phyloP scores from a whole-genome alignment of 92 coral and sea anemone genomes.

The Paragorgia papillata region DNA sequence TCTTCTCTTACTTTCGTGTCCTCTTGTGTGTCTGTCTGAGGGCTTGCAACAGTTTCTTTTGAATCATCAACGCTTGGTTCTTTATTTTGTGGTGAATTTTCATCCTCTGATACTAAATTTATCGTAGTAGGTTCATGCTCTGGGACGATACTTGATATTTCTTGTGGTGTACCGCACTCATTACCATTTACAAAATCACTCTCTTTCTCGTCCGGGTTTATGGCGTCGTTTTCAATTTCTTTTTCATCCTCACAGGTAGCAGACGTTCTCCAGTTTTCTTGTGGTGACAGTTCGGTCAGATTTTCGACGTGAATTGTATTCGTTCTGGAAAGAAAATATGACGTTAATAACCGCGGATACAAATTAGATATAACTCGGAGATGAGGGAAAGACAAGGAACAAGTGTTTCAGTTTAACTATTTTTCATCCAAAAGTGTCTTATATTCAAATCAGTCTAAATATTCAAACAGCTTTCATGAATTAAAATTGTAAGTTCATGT shows the following conservation, averaged over 20 bases:
- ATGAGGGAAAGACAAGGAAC: too few relatives aligned
- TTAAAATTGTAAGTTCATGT: too few relatives aligned
- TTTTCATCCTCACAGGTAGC: background rate
- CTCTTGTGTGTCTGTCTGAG: background rate
- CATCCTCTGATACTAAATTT: slow-evolving; percentile 18
- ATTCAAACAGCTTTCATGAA: too few relatives aligned
- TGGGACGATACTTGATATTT: background rate
- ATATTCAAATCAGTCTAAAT: too few relatives aligned
- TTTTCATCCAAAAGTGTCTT: too few relatives aligned
- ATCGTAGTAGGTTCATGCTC: background rate
- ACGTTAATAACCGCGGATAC: too few relatives aligned
- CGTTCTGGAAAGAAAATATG: too few relatives aligned
- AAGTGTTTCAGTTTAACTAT: too few relatives aligned
- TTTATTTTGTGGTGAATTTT: slow-evolving; percentile 1
- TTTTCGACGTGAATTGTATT: too few relatives aligned
- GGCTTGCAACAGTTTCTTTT: background rate
- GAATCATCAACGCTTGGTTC: background rate
- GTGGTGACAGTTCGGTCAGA: background rate
- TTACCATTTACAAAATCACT: background rate
- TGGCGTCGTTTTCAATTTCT: background rate
- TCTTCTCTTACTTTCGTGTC: background rate
- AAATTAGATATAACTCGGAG: too few relatives aligned
- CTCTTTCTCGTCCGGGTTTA: background rate
- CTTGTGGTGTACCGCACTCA: background rate
- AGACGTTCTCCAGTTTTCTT: background rate